Conservation (phyloP, 2,797 vertebrate genomes). For the Pseudochirops cupreus region DNA sequence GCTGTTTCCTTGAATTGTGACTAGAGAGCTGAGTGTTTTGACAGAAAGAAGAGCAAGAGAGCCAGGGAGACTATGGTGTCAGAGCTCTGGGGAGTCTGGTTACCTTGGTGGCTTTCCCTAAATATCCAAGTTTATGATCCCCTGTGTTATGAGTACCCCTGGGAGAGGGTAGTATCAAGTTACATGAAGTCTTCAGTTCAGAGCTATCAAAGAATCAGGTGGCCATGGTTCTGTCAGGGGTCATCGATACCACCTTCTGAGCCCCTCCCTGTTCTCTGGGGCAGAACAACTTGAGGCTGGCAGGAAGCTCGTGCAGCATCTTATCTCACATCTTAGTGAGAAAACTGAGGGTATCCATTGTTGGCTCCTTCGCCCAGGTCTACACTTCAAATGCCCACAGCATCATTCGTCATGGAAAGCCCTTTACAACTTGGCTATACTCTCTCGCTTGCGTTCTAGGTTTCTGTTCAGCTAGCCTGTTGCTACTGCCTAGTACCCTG, state of each 20-base stretch:
- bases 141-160: background rate
- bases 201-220: background rate
- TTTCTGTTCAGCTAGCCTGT: background rate
- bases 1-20: background rate
- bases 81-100: background rate
- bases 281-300: background rate
- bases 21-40: background rate
- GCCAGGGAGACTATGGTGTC: background rate
- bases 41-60: background rate
- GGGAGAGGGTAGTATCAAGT: background rate
- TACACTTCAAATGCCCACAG: background rate
- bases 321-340: background rate
- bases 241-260: background rate
- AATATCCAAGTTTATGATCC: background rate
- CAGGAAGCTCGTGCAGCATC: background rate
- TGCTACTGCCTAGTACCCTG: background rate
- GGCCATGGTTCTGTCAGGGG: background rate
- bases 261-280: background rate
- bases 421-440: background rate
- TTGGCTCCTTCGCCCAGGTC: background rate
- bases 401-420: background rate
- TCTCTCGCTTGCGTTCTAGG: background rate
- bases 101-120: background rate
- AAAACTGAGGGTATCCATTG: background rate
- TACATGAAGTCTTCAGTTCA: background rate